Evolutionary conservation across 1,140 invertebrate genomes (phyloP), one percentile per base, ranked within the genome.

Genomic region (Lineus longissimus): DNA sequence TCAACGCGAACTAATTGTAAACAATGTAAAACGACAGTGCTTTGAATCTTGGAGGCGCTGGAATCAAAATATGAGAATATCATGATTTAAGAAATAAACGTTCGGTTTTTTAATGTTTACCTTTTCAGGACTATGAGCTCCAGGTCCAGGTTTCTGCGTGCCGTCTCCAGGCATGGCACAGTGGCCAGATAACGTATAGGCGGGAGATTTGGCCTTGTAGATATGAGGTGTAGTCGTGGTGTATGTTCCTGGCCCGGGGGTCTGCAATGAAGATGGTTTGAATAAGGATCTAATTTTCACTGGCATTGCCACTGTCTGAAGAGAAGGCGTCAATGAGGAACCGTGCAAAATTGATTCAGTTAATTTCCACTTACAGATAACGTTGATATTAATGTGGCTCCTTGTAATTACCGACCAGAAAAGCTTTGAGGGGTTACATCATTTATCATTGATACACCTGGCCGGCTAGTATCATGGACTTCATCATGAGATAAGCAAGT

Each of bases 71-170:
- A 57, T n/a, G n/a, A 25, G 55, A 31, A 9, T 11, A n/a, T 2
- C 9, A 57, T 7, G 23, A 11, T n/a, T 57, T 57, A 23, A 57
- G n/a, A 11, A 11, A 11, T 19, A 57, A 70, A 62, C 51, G 17
- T 33, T n/a, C 64, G 67, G 43, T 64, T 17, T 23, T 31, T 59
- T 30, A 25, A 45, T 55, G 51, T 69, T 69, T 84, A 95, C 93
- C 86, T 92, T 94, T 86, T 96, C 93, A 51, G 93, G 93, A 55
- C 87, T 92, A 77, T 96, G 92, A 61, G 91, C 91, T 68, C 93
- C 94, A 43, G 94, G 94, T 68, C 93, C 93, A 51, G 94, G 94
- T 74, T 90, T 92, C 83, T 86, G 66, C 61, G 87, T 86, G 55
- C 86, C 87, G 82, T 89, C 92, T 9, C 85, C 85, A 0, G 91